Conservation (phyloP, 1,140 invertebrate species). For the Lepidurus couesii region DNA sequence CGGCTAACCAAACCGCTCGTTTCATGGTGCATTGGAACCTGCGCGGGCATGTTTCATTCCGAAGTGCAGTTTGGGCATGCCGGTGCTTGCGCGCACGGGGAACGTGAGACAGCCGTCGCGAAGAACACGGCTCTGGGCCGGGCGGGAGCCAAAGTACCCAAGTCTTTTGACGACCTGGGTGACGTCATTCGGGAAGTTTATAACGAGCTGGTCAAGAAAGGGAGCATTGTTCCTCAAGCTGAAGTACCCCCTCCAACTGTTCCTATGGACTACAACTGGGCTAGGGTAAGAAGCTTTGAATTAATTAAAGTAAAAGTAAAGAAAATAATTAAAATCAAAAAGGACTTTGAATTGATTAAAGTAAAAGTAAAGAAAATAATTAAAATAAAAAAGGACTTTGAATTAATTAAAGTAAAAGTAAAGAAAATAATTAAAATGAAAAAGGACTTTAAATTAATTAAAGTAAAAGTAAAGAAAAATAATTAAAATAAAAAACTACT, state of each 20-base stretch:
- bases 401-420: too few relatives aligned
- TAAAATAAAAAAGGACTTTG: too few relatives aligned
- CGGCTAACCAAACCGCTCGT: slow-evolving; percentile 89
- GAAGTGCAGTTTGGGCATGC: slow-evolving; percentile 99
- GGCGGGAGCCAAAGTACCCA: slow-evolving; percentile 83
- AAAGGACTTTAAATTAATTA: too few relatives aligned
- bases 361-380: too few relatives aligned
- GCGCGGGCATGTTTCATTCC: slow-evolving; percentile 81
- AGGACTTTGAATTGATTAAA: too few relatives aligned
- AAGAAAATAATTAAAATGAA: too few relatives aligned
- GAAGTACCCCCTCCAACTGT: slow-evolving; percentile 97
- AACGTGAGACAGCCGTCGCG: slow-evolving; percentile 84
- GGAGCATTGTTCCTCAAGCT: slow-evolving; percentile 74
- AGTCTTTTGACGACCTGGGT: slow-evolving; percentile 88
- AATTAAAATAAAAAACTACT: too few relatives aligned
- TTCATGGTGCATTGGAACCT: slow-evolving; percentile 97
- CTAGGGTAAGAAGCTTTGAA: slow-evolving; percentile 65
- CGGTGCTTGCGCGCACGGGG: slow-evolving; percentile 93
- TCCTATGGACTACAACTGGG: slow-evolving; percentile 99
- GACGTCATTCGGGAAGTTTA: slow-evolving; percentile 69
- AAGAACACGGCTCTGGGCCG: slow-evolving; percentile 82
- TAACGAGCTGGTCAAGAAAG: slow-evolving; percentile 68
- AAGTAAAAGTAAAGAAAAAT: too few relatives aligned
- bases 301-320: too few relatives aligned
- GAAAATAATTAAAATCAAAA: too few relatives aligned